phyloP scores from a whole-genome alignment of 1,140 invertebrate genomes.

The Bombus pyrosoma region DNA sequence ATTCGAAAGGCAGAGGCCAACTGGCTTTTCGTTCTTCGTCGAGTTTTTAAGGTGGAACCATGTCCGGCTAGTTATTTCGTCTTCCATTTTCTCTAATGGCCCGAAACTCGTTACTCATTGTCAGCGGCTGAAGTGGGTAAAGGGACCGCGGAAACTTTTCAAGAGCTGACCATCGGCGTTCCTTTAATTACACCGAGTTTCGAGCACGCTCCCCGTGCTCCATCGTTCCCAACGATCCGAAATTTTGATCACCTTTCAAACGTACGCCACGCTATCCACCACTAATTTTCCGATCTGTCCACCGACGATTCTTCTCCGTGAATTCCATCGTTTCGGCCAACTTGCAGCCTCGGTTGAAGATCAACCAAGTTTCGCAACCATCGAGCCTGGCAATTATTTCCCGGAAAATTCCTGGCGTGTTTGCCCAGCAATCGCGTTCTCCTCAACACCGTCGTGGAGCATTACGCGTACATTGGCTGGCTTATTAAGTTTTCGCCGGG shows the following conservation, averaged over 20 bases:
- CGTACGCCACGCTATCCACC: no score
- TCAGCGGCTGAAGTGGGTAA: not conserved
- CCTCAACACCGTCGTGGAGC: no score
- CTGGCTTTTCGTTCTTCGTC: not conserved
- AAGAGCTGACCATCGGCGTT: not conserved
- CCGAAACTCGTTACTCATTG: conserved; percentile 55
- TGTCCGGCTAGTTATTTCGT: conserved; percentile 38
- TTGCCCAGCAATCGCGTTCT: not conserved
- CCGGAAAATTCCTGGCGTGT: conserved; percentile 7
- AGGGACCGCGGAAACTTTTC: conserved; percentile 27
- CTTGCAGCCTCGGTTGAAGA: not conserved
- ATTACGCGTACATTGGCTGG: not conserved
- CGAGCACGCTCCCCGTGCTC: not conserved
- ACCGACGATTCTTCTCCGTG: not conserved
- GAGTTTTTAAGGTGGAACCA: conserved; percentile 21
- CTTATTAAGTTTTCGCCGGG: not conserved
- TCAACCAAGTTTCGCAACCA: conserved; percentile 1
- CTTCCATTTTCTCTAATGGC: conserved; percentile 65
- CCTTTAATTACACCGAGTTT: conserved; percentile 49
- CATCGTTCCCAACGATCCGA: not conserved
- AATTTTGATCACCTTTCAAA: not conserved
- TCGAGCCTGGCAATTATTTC: conserved; percentile 2
- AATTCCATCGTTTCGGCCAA: not conserved
- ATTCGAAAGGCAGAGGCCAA: not conserved
- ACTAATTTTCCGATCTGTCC: not conserved